Evolutionary conservation across 2,113 vertebrate genomes (phyloP).

Genomic region (Gymnocephalus cernua): DNA sequence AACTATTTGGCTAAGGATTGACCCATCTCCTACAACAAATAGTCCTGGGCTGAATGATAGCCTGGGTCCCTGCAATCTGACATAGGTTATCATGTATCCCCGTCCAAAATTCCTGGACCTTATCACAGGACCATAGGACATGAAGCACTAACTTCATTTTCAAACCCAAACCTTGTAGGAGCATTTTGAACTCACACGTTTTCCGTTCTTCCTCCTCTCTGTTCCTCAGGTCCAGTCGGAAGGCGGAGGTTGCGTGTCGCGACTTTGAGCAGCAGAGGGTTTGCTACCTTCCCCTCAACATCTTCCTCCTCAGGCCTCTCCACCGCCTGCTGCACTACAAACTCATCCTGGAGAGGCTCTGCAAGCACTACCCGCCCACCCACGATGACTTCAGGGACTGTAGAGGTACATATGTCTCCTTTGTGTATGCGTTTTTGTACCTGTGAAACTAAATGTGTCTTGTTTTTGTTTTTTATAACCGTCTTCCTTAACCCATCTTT

Average conservation of each 20-base stretch:
- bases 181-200: no score
- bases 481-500: neutral
- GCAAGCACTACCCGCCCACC: slow-evolving; percentile 93
- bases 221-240: slow-evolving; percentile 84
- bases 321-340: slow-evolving; percentile 98
- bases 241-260: slow-evolving; percentile 88
- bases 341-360: slow-evolving; percentile 95
- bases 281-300: slow-evolving; percentile 96
- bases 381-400: slow-evolving; percentile 94
- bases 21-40: no score
- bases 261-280: slow-evolving; percentile 97
- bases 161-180: neutral
- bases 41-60: no score
- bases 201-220: no score
- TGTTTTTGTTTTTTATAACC: no score
- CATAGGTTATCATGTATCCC: no score
- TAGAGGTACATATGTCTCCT: slow-evolving; percentile 82
- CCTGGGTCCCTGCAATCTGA: no score
- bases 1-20: no score
- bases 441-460: neutral
- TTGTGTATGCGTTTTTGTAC: neutral
- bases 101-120: no score
- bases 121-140: no score
- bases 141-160: no score
- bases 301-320: slow-evolving; percentile 94